Evolutionary conservation across 92 coral and sea anemone species (phyloP), one percentile per base, ranked within the genome.

Genomic region (Paragorgia papillata): DNA sequence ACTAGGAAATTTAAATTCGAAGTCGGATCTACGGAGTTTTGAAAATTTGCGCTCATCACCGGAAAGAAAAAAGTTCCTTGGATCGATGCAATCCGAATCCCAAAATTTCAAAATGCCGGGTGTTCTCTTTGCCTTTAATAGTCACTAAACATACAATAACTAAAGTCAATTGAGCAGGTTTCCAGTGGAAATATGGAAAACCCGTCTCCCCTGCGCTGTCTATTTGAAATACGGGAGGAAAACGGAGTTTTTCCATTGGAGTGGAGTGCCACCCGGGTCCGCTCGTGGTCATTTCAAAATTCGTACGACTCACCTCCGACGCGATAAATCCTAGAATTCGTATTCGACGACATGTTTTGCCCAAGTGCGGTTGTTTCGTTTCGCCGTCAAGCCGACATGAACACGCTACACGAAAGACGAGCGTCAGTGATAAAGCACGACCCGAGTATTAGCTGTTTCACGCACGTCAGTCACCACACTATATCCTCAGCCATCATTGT

Each of bases 301-400:
- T n/a, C n/a, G n/a, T n/a, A 7, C 46, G n/a, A 71, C 78, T 71
- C 51, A 71, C 78, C 78, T 57, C 78, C 78, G 35, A 71, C 64
- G 29, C 78, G 63, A 31, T 71, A 71, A 71, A 71, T 71, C 43
- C 64, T 35, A 4, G 78, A 71, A 39, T 54, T 71, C 21, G 46
- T 30, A 55, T 54, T 30, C 64, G 64, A 20, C 27, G 78, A 71
- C 78, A 71, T 71, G 13, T 68, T 55, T 41, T 3, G 22, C n/a
- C n/a, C n/a, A 28, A 6, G 30, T 13, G 35, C 50, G 53, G 46
- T 55, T 57, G 24, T 71, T 0, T n/a, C 50, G 30, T 71, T 37
- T 71, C 35, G 27, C n/a, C 50, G 78, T 43, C 75, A 24, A 33
- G 58, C 9, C 26, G 65, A 55, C 78, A 43, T 53, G 49, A 18